phyloP scores from a whole-genome alignment of 2,113 vertebrate species.

The Peromyscus leucopus region DNA sequence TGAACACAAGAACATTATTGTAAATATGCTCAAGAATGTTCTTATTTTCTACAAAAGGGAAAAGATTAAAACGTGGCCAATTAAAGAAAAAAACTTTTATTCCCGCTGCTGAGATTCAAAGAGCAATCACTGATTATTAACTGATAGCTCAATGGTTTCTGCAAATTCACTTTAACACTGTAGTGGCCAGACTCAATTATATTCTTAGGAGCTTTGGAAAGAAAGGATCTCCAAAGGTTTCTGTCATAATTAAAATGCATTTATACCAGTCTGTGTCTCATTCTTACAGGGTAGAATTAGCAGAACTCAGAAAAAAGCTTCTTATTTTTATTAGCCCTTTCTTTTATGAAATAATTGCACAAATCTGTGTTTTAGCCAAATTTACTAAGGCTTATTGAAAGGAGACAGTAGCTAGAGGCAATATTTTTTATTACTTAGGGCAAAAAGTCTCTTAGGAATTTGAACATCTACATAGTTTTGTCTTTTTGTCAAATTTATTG shows the following conservation, averaged over 20 bases:
- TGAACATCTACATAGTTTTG: conserved; percentile 1
- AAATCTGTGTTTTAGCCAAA: conserved; percentile 39
- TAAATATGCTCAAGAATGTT: conserved; percentile 5
- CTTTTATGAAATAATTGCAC: conserved; percentile 43
- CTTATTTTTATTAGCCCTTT: conserved; percentile 46
- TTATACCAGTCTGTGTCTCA: conserved; percentile 11
- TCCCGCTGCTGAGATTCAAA: conserved; percentile 47
- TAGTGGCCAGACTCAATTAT: conserved; percentile 51
- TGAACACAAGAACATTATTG: conserved; percentile 29
- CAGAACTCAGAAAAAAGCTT: conserved; percentile 21
- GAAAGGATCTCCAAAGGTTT: conserved; percentile 63
- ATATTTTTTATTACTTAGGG: neutral
- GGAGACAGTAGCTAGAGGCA: neutral
- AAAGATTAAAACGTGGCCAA: neutral
- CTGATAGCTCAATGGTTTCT: conserved; percentile 64
- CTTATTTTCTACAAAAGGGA: conserved; percentile 28
- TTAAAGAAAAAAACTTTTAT: conserved; percentile 55
- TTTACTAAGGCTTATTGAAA: conserved; percentile 48
- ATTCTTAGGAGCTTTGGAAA: conserved; percentile 21
- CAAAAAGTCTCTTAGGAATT: neutral
- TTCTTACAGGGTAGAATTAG: conserved; percentile 36
- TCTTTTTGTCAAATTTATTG: conserved; percentile 25
- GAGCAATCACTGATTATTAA: conserved; percentile 9
- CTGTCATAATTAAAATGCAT: conserved; percentile 64
- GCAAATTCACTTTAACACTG: conserved; percentile 54